Evolutionary conservation across 2,113 vertebrate species (phyloP), one percentile per base, ranked within the genome.

Genomic region (Pampusana beccarii): DNA sequence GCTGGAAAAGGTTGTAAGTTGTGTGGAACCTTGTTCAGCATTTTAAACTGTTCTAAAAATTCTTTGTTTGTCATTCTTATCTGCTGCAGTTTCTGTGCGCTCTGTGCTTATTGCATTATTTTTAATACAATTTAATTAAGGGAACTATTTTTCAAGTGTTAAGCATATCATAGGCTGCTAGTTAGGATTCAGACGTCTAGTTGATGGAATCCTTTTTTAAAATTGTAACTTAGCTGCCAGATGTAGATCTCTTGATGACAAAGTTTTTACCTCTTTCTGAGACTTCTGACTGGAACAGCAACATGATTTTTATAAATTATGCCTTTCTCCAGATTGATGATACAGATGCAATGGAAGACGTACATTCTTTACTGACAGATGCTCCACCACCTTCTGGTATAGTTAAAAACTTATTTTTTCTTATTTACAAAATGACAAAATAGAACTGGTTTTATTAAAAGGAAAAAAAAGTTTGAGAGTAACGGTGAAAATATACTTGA

Each of bases 341-440:
- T 92, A 99, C 99, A 2, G 99, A 99, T 79, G 99, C 99, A 73
- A 98, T 99, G 97, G 99, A 99, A 95, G 99, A 99, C 38, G 99
- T 99, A 26, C 99, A 99, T 78, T 99, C 99, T 34, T 98, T 99
- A 33, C 98, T 99, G 28, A 99, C 98, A 26, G 99, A 99, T 95
- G 98, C 98, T 46, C 97, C 99, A 31, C 98, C 99, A 17, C 99
- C 99, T 66, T 69, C 98, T 98, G 99, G 99, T 99, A 97, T 38
- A 25, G 34, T 78, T 71, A 60, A 74, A 75, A n/a, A 14, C 8
- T 2, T 12, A 5, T 50, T 44, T 67, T 67, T 70, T 69, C 28
- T 80, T 16, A 44, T 72, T 67, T 44, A 6, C 53, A 85, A 83
- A 84, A 51, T 65, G 21, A 50, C 56, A 93, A 81, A 75, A 62